phyloP scores from a whole-genome alignment of 2,113 vertebrate species.

The Gila orcuttii region DNA sequence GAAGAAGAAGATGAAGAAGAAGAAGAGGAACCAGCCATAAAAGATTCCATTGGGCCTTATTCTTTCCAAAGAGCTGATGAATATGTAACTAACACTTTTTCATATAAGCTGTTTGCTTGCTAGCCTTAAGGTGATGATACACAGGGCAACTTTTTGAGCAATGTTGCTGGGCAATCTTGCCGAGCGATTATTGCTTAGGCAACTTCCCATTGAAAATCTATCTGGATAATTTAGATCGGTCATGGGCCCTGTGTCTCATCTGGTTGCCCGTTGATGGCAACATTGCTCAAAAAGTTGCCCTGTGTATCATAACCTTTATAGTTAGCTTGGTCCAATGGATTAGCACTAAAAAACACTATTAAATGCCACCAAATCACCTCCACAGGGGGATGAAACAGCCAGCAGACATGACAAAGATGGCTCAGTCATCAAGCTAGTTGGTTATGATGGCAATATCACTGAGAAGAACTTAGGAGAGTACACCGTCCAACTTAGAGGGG shows the following conservation, averaged over 20 bases:
- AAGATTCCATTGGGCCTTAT: neutral
- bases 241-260: no score
- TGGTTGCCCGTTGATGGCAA: no score
- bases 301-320: neutral
- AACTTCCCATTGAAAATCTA: no score
- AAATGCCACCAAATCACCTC: neutral
- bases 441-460: conserved; percentile 75
- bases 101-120: neutral
- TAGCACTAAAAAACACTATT: neutral
- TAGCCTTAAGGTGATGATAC: neutral
- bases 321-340: neutral
- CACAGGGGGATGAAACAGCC: conserved; percentile 22
- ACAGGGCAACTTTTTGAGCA: no score
- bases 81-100: conserved; percentile 37
- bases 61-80: neutral
- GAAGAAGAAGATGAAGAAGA: neutral
- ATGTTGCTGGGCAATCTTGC: no score
- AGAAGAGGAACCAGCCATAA: neutral
- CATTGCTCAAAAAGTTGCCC: no score
- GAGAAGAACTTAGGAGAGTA: conserved; percentile 70
- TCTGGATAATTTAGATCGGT: no score
- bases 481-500: conserved; percentile 67
- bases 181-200: no score
- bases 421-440: conserved; percentile 70
- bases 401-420: conserved; percentile 26